Evolutionary conservation across 2,888 invertebrate genomes (phyloP).

Genomic region (Dastarcus helophoroides): DNA sequence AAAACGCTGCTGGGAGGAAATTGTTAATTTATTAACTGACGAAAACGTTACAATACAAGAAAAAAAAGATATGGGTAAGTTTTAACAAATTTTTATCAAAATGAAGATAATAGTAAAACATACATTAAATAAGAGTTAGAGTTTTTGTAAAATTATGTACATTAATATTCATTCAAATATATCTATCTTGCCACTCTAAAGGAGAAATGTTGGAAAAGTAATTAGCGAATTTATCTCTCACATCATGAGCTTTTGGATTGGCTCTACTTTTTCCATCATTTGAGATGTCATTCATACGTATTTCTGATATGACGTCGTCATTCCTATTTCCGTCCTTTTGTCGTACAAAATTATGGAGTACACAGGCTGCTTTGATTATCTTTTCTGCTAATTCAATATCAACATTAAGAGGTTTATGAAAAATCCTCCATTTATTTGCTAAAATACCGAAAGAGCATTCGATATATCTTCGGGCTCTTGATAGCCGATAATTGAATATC

Average conservation of each 20-base stretch:
- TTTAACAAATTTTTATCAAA: background rate
- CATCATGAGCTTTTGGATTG: slow-evolving; percentile 10
- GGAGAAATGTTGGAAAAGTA: slow-evolving; percentile 11
- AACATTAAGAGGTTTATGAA: slow-evolving; percentile 17
- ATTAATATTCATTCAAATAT: too few species aligned
- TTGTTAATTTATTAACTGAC: background rate
- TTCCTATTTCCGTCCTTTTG: slow-evolving; percentile 8
- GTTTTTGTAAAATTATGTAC: background rate
- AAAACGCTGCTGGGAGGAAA: slow-evolving; percentile 4
- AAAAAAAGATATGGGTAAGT: slow-evolving; percentile 4
- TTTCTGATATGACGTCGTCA: too few species aligned
- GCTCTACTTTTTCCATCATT: slow-evolving; percentile 10
- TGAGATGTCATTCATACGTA: slow-evolving; percentile 6
- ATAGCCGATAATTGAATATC: slow-evolving; percentile 22
- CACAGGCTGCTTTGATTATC: slow-evolving; percentile 7
- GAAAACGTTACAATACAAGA: background rate
- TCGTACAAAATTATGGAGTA: slow-evolving; percentile 13
- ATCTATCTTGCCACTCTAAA: background rate
- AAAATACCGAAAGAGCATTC: slow-evolving; percentile 27
- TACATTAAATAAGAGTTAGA: background rate
- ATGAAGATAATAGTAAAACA: background rate
- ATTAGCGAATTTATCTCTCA: slow-evolving; percentile 9
- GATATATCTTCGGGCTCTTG: slow-evolving; percentile 21
- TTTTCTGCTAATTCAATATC: slow-evolving; percentile 9
- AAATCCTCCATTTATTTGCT: slow-evolving; percentile 25